These are phyloP conservation scores for Tapera naevia DNA, from an alignment of 2,797 vertebrate genomes.

Conservation along the genomic window DNA sequence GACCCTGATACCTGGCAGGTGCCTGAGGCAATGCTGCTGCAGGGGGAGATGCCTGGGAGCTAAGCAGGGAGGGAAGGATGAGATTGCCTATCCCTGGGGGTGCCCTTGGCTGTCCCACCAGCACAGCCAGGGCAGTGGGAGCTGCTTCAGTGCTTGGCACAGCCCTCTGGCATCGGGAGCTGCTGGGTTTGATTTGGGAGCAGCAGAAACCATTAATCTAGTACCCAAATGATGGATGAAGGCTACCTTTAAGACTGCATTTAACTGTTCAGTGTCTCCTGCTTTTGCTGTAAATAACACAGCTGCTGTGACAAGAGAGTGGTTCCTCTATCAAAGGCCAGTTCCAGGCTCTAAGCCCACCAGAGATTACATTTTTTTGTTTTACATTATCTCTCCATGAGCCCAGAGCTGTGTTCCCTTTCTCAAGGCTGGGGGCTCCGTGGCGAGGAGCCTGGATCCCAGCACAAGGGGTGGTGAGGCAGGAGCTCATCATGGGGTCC, in stretches of 20 bases:
- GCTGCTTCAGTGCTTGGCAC: accelerated
- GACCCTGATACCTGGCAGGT: accelerated
- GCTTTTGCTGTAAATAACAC: neutral
- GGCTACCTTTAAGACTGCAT: neutral
- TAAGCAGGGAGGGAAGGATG: accelerated
- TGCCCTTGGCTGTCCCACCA: neutral
- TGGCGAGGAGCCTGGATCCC: neutral
- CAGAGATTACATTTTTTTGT: neutral
- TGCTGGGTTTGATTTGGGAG: neutral
- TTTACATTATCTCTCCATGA: accelerated
- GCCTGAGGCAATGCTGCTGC: neutral
- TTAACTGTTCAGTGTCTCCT: neutral
- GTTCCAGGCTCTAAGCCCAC: accelerated
- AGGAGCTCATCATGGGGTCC: neutral
- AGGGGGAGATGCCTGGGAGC: neutral
- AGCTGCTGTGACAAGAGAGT: accelerated
- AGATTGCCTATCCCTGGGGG: accelerated
- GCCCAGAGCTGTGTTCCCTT: accelerated
- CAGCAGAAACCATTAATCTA: neutral
- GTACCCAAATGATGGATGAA: neutral
- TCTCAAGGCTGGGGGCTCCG: accelerated
- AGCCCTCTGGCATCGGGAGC: neutral
- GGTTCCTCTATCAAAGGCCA: neutral
- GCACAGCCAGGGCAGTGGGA: neutral
- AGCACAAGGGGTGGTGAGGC: accelerated